Base-by-base conservation (phyloP, 2,113 vertebrate species). In the Phocoena sinus region DNA sequence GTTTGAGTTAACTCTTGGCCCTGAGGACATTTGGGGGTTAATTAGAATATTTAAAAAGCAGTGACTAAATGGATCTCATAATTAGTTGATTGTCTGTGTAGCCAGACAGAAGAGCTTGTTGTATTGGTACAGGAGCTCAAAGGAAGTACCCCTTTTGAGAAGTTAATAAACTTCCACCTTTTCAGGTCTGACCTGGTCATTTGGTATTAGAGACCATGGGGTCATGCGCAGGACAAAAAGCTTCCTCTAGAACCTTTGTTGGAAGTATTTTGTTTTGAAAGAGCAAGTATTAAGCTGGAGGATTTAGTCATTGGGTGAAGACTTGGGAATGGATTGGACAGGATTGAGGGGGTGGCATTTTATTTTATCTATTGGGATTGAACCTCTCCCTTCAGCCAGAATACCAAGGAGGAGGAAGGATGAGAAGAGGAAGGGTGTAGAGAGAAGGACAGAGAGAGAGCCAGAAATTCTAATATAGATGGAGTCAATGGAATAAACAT, bases 1-100 rank as follows among this genome's bases (percentile, higher is more conserved):
- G 97, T 97, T 97, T 97, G 97, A 98, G 89, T 97, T 98, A 97
- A 97, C 96, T 98, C 97, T 97, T 96, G 96, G 97, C 95, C 98
- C 95, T 47, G 68, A 94, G 95, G 91, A 94, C 56, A 71, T 89
- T 96, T 97, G 79, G 93, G 33, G 76, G 79, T 94, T 97, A 96
- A 96, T 97, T 97, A 97, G 91, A 96, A 96, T 97, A 98, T 97
- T 96, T 95, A 92, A 97, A 98, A 96, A 95, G 71, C 82, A 97
- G 95, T 7, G 1, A 97, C 97, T 97, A 98, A 98, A 98, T 85
- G 97, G 98, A 97, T 98, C 97, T 95, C 88, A 93, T 97, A 98
- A 97, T 97, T 95, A 98, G 96, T 79, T 92, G 86, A 97, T 97
- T 95, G 93, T 87, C 67, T 92, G 95, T 84, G 58, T 93, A 82